Evolutionary conservation across 2,113 vertebrate genomes (phyloP), one percentile per base, ranked within the genome.

Genomic region (Epinephelus moara): DNA sequence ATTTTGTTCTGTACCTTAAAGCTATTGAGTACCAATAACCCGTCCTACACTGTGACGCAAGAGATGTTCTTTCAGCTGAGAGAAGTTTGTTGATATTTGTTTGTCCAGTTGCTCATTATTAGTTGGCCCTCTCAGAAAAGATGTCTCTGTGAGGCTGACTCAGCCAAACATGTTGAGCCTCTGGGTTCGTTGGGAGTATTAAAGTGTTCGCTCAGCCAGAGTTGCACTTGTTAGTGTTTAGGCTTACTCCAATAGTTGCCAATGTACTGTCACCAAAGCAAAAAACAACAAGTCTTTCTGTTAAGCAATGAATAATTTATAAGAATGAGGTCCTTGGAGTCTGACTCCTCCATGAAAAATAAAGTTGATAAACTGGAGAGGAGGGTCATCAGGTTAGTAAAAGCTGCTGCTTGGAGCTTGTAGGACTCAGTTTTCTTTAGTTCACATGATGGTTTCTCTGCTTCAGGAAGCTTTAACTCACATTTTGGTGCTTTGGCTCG

Each of bases 271-370:
- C 57, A 75, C 50, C 4, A 78, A 52, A 66, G 56, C 27, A 70
- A 64, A 78, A 88, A 78, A 79, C 62, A 89, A 70, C 49, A 75
- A 23, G 66, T 52, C 70, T 53, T 83, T 52, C 67, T 78, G 68
- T 81, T 60, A 61, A 80, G 78, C 59, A 63, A 78, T 88, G 30
- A 85, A 88, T 89, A 77, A 81, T 88, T 82, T 73, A 89, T 75
- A 25, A n/a, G 4, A 23, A 25, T 55, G 37, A 80, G 66, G 72
- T 85, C 55, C 70, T 76, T 56, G 27, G 63, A 68, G 80, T 25
- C 4, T 15, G 23, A 62, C 19, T 27, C 19, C 19, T 78, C 12
- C 21, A 64, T 78, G 66, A 74, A 81, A 81, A n/a, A 66, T 52
- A 57, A 57, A 25, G 64, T 74, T 74, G 50, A 88, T 84, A 82